Percentiles rank a stretch among this genome's conserved stretches.
These are phyloP conservation scores for Varecia variegata DNA, from an alignment of 2,797 vertebrate species.

Conservation along the genomic window DNA sequence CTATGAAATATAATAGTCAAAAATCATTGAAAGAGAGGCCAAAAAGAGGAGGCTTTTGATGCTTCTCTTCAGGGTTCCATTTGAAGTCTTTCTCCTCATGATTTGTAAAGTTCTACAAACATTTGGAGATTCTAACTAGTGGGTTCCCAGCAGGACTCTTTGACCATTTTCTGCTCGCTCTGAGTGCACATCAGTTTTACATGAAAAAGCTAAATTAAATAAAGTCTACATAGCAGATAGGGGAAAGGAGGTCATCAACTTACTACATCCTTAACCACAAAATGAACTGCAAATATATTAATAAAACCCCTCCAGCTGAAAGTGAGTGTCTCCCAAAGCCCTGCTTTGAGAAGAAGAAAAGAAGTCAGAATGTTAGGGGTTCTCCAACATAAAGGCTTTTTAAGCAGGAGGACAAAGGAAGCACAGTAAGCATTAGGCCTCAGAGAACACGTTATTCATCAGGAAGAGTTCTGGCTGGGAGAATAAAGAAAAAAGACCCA, in stretches of 20 bases:
- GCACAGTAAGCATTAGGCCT: not conserved
- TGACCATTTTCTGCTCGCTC: not conserved
- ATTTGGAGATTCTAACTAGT: slow-evolving; percentile 16
- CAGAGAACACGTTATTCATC: slow-evolving; percentile 16
- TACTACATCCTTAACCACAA: slow-evolving; percentile 26
- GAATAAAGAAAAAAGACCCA: slow-evolving; percentile 49
- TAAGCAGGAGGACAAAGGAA: slow-evolving; percentile 42
- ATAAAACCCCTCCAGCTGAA: not conserved
- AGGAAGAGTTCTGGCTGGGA: not conserved
- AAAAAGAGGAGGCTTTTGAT: not conserved
- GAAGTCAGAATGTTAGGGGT: not conserved
- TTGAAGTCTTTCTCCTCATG: slow-evolving; percentile 23
- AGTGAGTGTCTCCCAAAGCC: not conserved
- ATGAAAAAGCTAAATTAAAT: slow-evolving; percentile 35
- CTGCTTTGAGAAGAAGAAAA: not conserved
- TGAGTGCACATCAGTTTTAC: not conserved
- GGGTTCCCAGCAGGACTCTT: not conserved
- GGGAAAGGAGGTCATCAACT: slow-evolving; percentile 12
- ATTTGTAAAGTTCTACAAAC: not conserved
- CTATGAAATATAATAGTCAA: not conserved
- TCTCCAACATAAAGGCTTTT: slow-evolving; percentile 27
- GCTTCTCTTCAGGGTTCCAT: not conserved
- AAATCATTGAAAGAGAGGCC: not conserved
- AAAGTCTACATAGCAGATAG: not conserved
- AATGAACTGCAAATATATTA: not conserved